Conservation (phyloP, 1,140 invertebrate species). For the Amyelois transitella region DNA sequence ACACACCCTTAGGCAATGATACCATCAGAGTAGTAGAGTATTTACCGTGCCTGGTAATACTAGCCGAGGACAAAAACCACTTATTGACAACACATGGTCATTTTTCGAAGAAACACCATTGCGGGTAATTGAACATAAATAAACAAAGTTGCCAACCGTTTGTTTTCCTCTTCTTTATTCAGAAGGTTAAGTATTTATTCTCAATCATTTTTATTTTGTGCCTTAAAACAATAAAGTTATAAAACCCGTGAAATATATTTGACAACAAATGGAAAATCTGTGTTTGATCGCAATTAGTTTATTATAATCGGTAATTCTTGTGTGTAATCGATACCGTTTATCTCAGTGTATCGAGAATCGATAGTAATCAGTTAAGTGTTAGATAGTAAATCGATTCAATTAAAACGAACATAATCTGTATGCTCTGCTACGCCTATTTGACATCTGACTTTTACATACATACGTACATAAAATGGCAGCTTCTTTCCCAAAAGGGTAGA, state of each 20-base stretch:
- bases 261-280: constrained; percentile 48
- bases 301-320: constrained; percentile 55
- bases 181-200: neutral
- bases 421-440: neutral
- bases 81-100: too few species aligned
- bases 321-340: constrained; percentile 40
- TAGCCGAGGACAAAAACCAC: too few species aligned
- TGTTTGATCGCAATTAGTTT: constrained; percentile 44
- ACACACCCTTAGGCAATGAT: too few species aligned
- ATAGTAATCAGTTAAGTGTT: constrained; percentile 6
- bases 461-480: too few species aligned
- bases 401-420: neutral
- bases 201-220: neutral
- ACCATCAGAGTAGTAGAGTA: too few species aligned
- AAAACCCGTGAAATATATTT: constrained; percentile 60
- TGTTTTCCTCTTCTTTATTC: neutral
- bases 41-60: too few species aligned
- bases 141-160: neutral
- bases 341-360: constrained; percentile 28
- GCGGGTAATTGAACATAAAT: too few species aligned
- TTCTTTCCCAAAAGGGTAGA: too few species aligned
- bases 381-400: neutral
- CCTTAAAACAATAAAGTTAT: constrained; percentile 44
- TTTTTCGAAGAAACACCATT: too few species aligned
- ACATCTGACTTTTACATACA: neutral